Evolutionary conservation across 2,888 invertebrate genomes (phyloP).

Genomic region (Fissipunctia ypsillon): DNA sequence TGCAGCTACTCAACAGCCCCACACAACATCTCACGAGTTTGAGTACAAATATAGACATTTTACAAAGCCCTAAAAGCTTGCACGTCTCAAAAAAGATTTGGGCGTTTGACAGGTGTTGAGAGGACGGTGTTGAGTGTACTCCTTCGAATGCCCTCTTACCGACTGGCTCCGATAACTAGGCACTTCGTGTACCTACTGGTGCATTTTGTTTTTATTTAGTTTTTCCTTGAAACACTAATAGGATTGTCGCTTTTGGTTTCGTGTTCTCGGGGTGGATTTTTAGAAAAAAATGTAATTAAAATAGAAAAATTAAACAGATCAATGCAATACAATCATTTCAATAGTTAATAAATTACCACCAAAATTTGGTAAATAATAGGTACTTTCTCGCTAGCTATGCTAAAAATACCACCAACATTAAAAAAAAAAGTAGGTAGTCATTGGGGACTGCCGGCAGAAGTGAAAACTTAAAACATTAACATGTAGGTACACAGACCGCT

Average conservation of each 20-base stretch:
- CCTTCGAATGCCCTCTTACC: conserved; percentile 25
- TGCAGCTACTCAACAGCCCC: conserved; percentile 36
- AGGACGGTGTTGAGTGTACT: conserved; percentile 41
- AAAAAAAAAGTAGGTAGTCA: too few relatives aligned
- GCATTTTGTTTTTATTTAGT: too few relatives aligned
- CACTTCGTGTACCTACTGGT: background rate
- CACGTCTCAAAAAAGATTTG: conserved; percentile 57
- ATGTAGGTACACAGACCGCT: too few relatives aligned
- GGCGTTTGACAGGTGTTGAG: conserved; percentile 37
- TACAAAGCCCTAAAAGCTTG: conserved; percentile 56
- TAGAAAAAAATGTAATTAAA: too few relatives aligned
- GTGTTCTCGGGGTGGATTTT: background rate
- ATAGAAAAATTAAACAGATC: too few relatives aligned
- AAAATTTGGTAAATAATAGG: too few relatives aligned
- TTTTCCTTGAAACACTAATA: background rate
- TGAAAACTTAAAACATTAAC: too few relatives aligned
- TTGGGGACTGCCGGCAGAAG: too few relatives aligned
- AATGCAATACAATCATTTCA: too few relatives aligned
- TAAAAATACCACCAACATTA: too few relatives aligned
- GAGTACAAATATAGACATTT: conserved; percentile 54
- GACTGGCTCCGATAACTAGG: conserved; percentile 30
- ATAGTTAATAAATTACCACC: too few relatives aligned
- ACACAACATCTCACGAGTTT: conserved; percentile 37
- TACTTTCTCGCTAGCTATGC: too few relatives aligned
- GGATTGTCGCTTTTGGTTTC: background rate